Percentiles rank a stretch among this genome's conserved stretches.
These are phyloP conservation scores for Neoitamus cyanurus DNA, from an alignment of 2,888 invertebrate species.

Conservation along the genomic window DNA sequence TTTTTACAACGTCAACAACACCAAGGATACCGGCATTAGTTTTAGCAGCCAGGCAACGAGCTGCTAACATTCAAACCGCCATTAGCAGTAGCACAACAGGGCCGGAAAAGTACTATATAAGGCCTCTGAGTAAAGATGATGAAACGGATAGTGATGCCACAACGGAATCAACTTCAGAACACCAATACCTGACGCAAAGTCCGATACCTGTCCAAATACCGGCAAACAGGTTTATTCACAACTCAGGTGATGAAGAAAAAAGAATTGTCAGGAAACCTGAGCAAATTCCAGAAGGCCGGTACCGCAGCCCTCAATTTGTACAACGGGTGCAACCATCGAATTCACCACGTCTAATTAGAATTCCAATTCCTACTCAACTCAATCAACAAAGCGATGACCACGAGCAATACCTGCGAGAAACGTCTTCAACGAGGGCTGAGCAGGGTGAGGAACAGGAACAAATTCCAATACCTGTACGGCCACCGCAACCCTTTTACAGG, in stretches of 20 bases:
- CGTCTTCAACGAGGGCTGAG: slow-evolving; percentile 55
- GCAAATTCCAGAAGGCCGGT: neutral
- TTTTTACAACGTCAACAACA: slow-evolving; percentile 72
- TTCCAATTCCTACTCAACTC: slow-evolving; percentile 59
- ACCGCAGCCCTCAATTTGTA: slow-evolving; percentile 64
- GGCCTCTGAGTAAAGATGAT: slow-evolving; percentile 46
- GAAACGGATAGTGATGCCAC: slow-evolving; percentile 69
- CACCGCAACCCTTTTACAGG: slow-evolving; percentile 49
- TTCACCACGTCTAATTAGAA: slow-evolving; percentile 58
- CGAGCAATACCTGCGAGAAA: slow-evolving; percentile 57
- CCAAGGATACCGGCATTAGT: slow-evolving; percentile 70
- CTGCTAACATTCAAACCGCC: slow-evolving; percentile 56
- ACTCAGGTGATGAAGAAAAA: slow-evolving; percentile 48
- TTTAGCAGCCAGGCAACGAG: slow-evolving; percentile 68
- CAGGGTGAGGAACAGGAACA: slow-evolving; percentile 48
- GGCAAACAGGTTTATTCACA: slow-evolving; percentile 59
- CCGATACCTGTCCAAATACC: slow-evolving; percentile 71
- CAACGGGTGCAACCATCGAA: slow-evolving; percentile 59
- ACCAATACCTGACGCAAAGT: slow-evolving; percentile 68
- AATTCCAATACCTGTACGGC: slow-evolving; percentile 44
- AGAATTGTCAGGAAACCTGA: slow-evolving; percentile 47
- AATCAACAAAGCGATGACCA: slow-evolving; percentile 53
- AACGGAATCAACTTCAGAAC: slow-evolving; percentile 69
- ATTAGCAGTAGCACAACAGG: slow-evolving; percentile 48
- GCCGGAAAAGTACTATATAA: slow-evolving; percentile 65